A percentile compares a stretch with the other conserved stretches of the same genome.
phyloP scores from a whole-genome alignment of 2,797 vertebrate genomes.

The Gadopsis marmoratus region DNA sequence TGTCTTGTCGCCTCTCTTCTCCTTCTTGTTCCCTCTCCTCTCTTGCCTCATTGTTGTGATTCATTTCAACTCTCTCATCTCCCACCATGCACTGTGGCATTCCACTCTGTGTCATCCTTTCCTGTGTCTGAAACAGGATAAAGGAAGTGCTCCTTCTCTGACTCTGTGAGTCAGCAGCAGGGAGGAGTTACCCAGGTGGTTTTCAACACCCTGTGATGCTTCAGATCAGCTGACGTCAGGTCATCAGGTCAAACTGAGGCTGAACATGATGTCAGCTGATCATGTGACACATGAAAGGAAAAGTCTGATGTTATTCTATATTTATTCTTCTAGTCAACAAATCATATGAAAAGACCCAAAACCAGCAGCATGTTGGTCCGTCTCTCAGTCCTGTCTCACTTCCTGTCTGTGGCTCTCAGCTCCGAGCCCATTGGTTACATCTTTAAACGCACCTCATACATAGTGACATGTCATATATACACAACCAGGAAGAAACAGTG shows the following conservation, averaged over 20 bases:
- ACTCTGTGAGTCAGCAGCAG: neutral
- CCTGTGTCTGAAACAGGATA: constrained; percentile 68
- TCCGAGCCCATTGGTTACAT: too few species aligned
- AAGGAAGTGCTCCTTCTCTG: constrained; percentile 49
- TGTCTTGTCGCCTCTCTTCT: neutral
- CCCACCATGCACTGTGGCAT: constrained; percentile 63
- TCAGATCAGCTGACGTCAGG: neutral
- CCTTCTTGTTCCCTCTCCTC: neutral
- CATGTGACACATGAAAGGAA: neutral
- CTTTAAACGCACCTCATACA: too few species aligned
- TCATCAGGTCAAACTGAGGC: neutral
- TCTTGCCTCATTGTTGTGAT: neutral
- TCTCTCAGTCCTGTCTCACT: too few species aligned
- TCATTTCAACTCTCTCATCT: constrained; percentile 1
- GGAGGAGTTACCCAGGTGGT: constrained; percentile 6
- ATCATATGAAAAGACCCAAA: too few species aligned
- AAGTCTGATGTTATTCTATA: neutral
- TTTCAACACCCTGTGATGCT: too few species aligned
- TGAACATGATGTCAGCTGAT: neutral
- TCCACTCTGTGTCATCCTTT: constrained; percentile 59
- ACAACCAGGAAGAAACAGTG: neutral
- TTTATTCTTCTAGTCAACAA: too few species aligned
- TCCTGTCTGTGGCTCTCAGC: too few species aligned
- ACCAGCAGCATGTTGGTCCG: too few species aligned
- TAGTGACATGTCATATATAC: too few species aligned